These are phyloP conservation scores for Muntiacus reevesi DNA, from an alignment of 2,113 vertebrate species.

Conservation along the genomic window DNA sequence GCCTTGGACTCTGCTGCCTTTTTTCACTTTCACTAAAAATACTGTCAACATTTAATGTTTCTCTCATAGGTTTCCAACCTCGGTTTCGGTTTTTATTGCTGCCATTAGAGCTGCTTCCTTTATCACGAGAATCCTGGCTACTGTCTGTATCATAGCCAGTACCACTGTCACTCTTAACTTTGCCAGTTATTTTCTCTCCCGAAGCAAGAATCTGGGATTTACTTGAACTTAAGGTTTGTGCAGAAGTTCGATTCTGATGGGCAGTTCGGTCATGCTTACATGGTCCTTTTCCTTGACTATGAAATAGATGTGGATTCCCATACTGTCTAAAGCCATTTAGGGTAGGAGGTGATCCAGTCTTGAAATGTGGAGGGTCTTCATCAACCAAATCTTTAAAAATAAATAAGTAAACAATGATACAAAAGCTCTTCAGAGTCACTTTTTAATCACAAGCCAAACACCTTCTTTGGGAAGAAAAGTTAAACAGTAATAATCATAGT, in stretches of 20 bases:
- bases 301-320: slow-evolving; percentile 81
- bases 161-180: slow-evolving; percentile 68
- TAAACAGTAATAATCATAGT: not conserved
- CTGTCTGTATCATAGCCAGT: slow-evolving; percentile 93
- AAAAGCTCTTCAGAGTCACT: not conserved
- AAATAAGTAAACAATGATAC: not conserved
- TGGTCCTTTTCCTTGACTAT: slow-evolving; percentile 90
- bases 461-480: not conserved
- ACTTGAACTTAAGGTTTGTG: slow-evolving; percentile 54
- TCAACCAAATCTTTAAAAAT: slow-evolving; percentile 79
- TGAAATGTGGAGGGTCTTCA: slow-evolving; percentile 81
- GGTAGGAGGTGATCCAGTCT: slow-evolving; percentile 84
- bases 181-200: slow-evolving; percentile 67
- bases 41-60: slow-evolving; percentile 94
- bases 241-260: slow-evolving; percentile 69
- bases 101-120: slow-evolving; percentile 50
- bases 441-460: not conserved
- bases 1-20: slow-evolving; percentile 84
- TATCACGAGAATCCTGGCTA: slow-evolving; percentile 90
- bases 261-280: slow-evolving; percentile 78
- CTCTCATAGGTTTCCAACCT: slow-evolving; percentile 92
- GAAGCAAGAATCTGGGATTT: slow-evolving; percentile 58
- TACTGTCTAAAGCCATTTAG: slow-evolving; percentile 85
- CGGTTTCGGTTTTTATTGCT: slow-evolving; percentile 77
- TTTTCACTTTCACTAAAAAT: slow-evolving; percentile 90